phyloP scores from a whole-genome alignment of 2,113 vertebrate genomes.

The Oncorhynchus nerka region DNA sequence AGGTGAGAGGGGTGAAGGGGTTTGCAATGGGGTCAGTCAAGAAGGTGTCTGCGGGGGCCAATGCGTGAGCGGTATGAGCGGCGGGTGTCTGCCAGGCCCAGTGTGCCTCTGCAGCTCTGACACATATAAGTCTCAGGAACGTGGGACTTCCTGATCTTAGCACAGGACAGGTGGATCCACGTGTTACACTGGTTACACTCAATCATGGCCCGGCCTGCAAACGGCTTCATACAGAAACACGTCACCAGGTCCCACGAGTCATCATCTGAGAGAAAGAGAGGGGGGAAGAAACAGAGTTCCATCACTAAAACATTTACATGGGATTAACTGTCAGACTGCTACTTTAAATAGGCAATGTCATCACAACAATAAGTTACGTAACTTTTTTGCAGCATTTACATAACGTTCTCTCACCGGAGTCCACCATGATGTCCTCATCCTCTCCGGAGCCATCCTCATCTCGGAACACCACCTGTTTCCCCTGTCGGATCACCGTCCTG shows the following conservation, averaged over 20 bases:
- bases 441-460: slow-evolving; percentile 92
- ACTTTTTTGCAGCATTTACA: not conserved
- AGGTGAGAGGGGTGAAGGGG: not conserved
- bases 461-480: slow-evolving; percentile 96
- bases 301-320: no score
- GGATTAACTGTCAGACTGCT: not conserved
- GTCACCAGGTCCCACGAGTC: slow-evolving; percentile 98
- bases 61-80: slow-evolving; percentile 91
- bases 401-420: slow-evolving; percentile 79
- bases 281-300: no score
- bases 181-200: slow-evolving; percentile 95
- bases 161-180: slow-evolving; percentile 97
- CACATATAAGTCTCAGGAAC: slow-evolving; percentile 95
- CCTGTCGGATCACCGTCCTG: slow-evolving; percentile 91
- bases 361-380: not conserved
- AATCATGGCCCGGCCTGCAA: slow-evolving; percentile 95
- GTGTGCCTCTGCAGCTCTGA: slow-evolving; percentile 92
- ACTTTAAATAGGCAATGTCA: not conserved
- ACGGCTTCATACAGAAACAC: slow-evolving; percentile 98
- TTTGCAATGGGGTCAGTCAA: slow-evolving; percentile 77
- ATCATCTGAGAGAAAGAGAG: slow-evolving; percentile 75
- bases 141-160: slow-evolving; percentile 96
- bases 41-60: slow-evolving; percentile 87
- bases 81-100: slow-evolving; percentile 82
- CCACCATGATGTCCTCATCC: slow-evolving; percentile 98